Evolutionary conservation across 2,888 invertebrate species (phyloP).

Genomic region (Ferdinandea cuprea): DNA sequence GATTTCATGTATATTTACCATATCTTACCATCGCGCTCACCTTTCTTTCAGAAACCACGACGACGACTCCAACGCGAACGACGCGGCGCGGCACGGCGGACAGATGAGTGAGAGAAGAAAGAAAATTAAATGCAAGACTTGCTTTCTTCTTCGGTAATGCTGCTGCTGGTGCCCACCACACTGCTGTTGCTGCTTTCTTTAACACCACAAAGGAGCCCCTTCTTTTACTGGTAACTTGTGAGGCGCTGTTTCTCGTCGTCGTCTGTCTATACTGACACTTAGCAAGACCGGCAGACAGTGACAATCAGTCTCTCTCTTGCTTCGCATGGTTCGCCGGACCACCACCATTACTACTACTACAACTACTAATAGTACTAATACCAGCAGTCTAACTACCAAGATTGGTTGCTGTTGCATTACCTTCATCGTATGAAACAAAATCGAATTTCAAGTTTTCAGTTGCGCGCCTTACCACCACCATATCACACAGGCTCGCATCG

Average conservation of each 20-base stretch:
- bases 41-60: conserved; percentile 57
- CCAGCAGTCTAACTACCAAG: conserved; percentile 31
- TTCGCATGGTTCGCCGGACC: conserved; percentile 49
- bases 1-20: conserved; percentile 71
- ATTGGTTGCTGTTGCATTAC: conserved; percentile 44
- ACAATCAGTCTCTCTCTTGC: conserved; percentile 66
- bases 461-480: conserved; percentile 64
- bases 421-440: conserved; percentile 59
- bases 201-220: conserved; percentile 44
- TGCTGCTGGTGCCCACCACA: conserved; percentile 2
- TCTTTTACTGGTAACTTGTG: background rate
- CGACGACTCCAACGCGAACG: background rate
- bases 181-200: conserved; percentile 62
- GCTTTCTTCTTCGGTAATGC: conserved; percentile 59
- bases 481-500: conserved; percentile 57
- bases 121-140: conserved; percentile 64
- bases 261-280: conserved; percentile 25
- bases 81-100: conserved; percentile 7
- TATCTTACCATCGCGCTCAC: conserved; percentile 65
- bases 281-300: conserved; percentile 62
- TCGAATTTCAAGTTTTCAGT: conserved; percentile 71
- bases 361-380: background rate
- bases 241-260: conserved; percentile 1
- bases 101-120: conserved; percentile 40
- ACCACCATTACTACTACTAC: conserved; percentile 42